Percentiles rank a stretch among this genome's conserved stretches.
Conservation (phyloP, 2,888 invertebrate species). For the Strigamia maritima region DNA sequence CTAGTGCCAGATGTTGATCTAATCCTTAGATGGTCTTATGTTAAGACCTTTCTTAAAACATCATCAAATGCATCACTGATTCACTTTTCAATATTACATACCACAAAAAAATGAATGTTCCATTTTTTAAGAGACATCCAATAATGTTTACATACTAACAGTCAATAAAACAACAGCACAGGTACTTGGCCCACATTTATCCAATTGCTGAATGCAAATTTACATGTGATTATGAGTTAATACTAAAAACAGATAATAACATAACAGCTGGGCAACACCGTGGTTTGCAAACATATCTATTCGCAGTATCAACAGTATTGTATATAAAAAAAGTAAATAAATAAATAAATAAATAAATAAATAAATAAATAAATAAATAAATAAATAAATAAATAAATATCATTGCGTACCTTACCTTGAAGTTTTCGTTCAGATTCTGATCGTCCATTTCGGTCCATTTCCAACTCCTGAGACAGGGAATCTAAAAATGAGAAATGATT, state of each 20-base stretch:
- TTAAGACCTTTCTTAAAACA: conserved; percentile 25
- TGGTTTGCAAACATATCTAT: too few relatives aligned
- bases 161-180: too few relatives aligned
- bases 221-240: too few relatives aligned
- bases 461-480: conserved; percentile 45
- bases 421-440: conserved; percentile 45
- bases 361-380: background rate
- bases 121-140: too few relatives aligned
- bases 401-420: conserved; percentile 43
- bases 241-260: too few relatives aligned
- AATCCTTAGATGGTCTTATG: conserved; percentile 1
- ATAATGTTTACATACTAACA: too few relatives aligned
- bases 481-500: conserved; percentile 41
- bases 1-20: conserved; percentile 30
- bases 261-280: too few relatives aligned
- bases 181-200: too few relatives aligned
- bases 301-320: too few relatives aligned
- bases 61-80: background rate
- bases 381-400: background rate
- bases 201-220: too few relatives aligned
- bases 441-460: conserved; percentile 44
- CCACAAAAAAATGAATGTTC: too few relatives aligned
- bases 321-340: too few relatives aligned
- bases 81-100: background rate
- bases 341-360: background rate